These are phyloP conservation scores for Agrenia bidenticulata DNA, from an alignment of 2,888 invertebrate species.

Conservation along the genomic window DNA sequence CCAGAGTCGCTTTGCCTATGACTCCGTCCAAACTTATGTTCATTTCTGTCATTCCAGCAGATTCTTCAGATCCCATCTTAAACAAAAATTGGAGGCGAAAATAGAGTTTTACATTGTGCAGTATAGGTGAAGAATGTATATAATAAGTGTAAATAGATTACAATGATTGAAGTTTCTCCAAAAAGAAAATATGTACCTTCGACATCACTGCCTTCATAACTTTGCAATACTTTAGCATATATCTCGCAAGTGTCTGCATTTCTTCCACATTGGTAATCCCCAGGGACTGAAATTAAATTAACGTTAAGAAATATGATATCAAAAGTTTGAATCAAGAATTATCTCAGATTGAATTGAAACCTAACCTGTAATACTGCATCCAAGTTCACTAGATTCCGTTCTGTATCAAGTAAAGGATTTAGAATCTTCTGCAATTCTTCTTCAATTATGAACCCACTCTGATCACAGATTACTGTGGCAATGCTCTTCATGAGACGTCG, in stretches of 20 bases:
- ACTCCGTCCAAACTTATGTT: constrained; percentile 32
- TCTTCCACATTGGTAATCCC: constrained; percentile 37
- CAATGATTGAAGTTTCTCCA: too few species aligned
- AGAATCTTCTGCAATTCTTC: constrained; percentile 67
- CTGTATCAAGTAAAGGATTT: constrained; percentile 64
- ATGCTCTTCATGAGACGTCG: constrained; percentile 44
- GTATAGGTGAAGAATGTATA: too few species aligned
- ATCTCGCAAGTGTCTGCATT: constrained; percentile 43
- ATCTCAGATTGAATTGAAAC: too few species aligned
- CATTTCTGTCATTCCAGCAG: constrained; percentile 28
- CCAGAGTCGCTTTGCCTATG: constrained; percentile 18
- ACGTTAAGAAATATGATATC: too few species aligned
- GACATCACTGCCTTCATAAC: constrained; percentile 44
- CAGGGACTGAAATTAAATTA: constrained; percentile 37
- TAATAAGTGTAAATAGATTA: too few species aligned
- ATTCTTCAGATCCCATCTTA: constrained; percentile 28
- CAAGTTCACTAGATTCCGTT: constrained; percentile 69
- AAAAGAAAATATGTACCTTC: constrained; percentile 24
- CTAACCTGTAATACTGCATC: constrained; percentile 74
- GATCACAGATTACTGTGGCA: constrained; percentile 57
- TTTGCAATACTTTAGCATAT: constrained; percentile 39
- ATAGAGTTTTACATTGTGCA: too few species aligned
- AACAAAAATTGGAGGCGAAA: too few species aligned
- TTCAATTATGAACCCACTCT: constrained; percentile 74
- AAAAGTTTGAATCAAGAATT: too few species aligned